Evolutionary conservation across 2,797 vertebrate genomes (phyloP).

Genomic region (Acipenser transmontanus): DNA sequence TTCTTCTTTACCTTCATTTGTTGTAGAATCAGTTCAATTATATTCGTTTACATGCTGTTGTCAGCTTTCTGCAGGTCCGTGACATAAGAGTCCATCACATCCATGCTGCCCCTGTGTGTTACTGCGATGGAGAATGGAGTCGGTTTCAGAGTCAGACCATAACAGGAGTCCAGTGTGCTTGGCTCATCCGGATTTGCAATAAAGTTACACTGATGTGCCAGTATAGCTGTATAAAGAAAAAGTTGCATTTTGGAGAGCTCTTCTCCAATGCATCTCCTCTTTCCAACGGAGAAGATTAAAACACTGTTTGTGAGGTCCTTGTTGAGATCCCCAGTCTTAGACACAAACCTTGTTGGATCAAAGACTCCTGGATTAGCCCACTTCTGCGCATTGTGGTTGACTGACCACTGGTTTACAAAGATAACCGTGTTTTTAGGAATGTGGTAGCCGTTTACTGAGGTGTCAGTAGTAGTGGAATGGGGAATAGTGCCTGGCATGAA

Average conservation of each 20-base stretch:
- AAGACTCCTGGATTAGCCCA: slow-evolving; percentile 84
- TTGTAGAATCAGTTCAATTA: too few species aligned
- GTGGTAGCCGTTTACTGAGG: slow-evolving; percentile 79
- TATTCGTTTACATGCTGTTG: neutral
- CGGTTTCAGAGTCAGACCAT: slow-evolving; percentile 83
- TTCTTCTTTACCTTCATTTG: slow-evolving; percentile 42
- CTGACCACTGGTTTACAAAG: slow-evolving; percentile 94
- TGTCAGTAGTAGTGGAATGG: slow-evolving; percentile 78
- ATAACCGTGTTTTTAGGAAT: slow-evolving; percentile 91
- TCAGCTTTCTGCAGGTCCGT: neutral
- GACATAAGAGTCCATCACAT: slow-evolving; percentile 25
- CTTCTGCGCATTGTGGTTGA: slow-evolving; percentile 84
- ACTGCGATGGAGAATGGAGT: slow-evolving; percentile 68
- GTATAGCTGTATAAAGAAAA: slow-evolving; percentile 77
- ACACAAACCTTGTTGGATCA: slow-evolving; percentile 77
- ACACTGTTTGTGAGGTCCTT: slow-evolving; percentile 71
- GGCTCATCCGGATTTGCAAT: slow-evolving; percentile 65
- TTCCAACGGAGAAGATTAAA: slow-evolving; percentile 87
- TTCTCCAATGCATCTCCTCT: slow-evolving; percentile 83
- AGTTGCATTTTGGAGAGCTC: slow-evolving; percentile 82
- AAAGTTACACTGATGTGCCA: slow-evolving; percentile 86
- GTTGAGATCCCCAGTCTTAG: slow-evolving; percentile 69
- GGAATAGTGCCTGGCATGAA: slow-evolving; percentile 91
- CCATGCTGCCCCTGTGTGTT: slow-evolving; percentile 61
- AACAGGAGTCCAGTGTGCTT: slow-evolving; percentile 70